A percentile compares a stretch with the other conserved stretches of the same genome.
Conservation (phyloP, 1,140 invertebrate species). For the Drosophila azteca region DNA sequence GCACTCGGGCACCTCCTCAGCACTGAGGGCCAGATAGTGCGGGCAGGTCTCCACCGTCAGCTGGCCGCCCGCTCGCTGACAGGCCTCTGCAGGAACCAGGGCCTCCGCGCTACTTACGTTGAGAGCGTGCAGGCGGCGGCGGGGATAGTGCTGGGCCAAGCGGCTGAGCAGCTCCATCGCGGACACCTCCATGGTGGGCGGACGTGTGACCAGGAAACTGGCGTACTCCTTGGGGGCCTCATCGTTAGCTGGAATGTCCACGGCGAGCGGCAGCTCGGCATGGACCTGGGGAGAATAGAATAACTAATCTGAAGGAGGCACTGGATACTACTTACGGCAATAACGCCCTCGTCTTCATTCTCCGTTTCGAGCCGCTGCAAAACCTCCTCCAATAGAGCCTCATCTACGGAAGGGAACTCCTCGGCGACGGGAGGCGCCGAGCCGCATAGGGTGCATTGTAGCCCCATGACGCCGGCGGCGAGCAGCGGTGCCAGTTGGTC, state of each 20-base stretch:
- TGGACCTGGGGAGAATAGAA: constrained; percentile 86
- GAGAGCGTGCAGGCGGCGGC: constrained; percentile 88
- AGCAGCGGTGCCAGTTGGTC: constrained; percentile 86
- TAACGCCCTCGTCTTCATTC: constrained; percentile 38
- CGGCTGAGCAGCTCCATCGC: constrained; percentile 87
- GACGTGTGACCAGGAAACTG: constrained; percentile 87
- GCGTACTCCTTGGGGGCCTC: constrained; percentile 85
- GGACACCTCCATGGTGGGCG: constrained; percentile 87
- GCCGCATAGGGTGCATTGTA: constrained; percentile 89
- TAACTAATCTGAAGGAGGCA: constrained; percentile 59
- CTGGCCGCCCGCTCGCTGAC: constrained; percentile 84
- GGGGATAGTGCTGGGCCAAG: constrained; percentile 85
- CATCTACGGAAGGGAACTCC: constrained; percentile 84
- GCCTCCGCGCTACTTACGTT: constrained; percentile 88
- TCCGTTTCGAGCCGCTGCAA: constrained; percentile 44
- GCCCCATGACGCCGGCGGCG: constrained; percentile 88
- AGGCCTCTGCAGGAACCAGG: constrained; percentile 83
- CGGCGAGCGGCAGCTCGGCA: constrained; percentile 84
- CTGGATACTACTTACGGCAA: constrained; percentile 55
- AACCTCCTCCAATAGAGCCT: constrained; percentile 81
- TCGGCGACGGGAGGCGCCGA: constrained; percentile 77
- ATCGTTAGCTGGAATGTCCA: constrained; percentile 28
- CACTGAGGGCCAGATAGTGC: constrained; percentile 88
- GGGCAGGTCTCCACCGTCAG: constrained; percentile 90
- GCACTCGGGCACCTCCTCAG: constrained; percentile 86